Evolutionary conservation across 2,888 invertebrate genomes (phyloP).

Genomic region (Drosophila neutralis): DNA sequence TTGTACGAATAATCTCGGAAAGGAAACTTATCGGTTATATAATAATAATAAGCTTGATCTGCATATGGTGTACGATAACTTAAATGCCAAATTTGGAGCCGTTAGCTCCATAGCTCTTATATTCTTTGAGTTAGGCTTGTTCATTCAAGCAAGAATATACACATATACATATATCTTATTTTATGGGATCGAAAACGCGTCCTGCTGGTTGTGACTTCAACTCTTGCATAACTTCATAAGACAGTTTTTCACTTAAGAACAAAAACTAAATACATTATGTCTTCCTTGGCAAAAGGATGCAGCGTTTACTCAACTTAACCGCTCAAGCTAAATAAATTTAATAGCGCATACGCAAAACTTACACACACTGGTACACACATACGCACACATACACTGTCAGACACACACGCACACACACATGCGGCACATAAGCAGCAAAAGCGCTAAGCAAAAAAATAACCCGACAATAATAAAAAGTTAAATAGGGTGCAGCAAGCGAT

Average conservation of each 20-base stretch:
- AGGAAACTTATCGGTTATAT: neutral
- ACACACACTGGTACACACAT: conserved; percentile 12
- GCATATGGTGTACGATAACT: neutral
- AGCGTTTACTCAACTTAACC: conserved; percentile 13
- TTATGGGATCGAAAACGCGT: no score
- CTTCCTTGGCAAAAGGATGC: neutral
- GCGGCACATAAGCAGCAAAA: conserved; percentile 20
- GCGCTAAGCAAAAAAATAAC: conserved; percentile 35
- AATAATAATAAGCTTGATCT: neutral
- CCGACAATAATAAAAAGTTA: conserved; percentile 66
- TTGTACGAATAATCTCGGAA: no score
- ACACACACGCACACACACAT: conserved; percentile 10
- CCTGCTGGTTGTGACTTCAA: neutral
- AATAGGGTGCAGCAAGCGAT: conserved; percentile 75
- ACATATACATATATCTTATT: no score
- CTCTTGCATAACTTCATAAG: neutral
- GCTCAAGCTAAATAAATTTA: conserved; percentile 59
- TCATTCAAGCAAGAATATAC: neutral
- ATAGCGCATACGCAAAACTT: conserved; percentile 53
- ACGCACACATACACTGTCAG: conserved; percentile 4
- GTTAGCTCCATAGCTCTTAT: neutral
- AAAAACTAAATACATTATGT: neutral
- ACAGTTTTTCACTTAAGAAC: neutral
- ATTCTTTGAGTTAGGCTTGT: neutral
- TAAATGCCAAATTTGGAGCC: neutral